These are phyloP conservation scores for Cochlearius cochlearius DNA, from an alignment of 2,113 vertebrate species.

Conservation along the genomic window DNA sequence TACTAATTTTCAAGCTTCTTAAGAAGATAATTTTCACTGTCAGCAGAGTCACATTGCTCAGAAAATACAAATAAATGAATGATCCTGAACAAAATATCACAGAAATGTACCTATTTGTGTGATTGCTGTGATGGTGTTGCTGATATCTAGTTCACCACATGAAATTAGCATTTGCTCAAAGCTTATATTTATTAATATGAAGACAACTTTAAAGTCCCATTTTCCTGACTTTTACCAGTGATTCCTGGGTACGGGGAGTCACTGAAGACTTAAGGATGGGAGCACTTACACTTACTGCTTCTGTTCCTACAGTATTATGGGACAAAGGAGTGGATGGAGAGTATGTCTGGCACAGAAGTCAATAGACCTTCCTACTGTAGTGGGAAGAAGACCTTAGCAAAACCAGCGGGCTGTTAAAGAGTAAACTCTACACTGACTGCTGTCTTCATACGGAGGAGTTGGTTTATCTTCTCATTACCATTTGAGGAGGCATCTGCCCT, in stretches of 20 bases:
- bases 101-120: not conserved
- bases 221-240: not conserved
- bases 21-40: not conserved
- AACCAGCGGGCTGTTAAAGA: not conserved
- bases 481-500: not conserved
- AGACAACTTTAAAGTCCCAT: not conserved
- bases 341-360: not conserved
- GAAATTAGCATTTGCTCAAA: not conserved
- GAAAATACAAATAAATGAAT: not conserved
- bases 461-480: not conserved
- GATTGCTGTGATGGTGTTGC: not conserved
- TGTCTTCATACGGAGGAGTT: not conserved
- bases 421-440: not conserved
- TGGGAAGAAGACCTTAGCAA: not conserved
- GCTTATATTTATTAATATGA: not conserved
- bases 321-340: not conserved
- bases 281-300: not conserved
- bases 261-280: not conserved
- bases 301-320: not conserved
- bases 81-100: not conserved
- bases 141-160: not conserved
- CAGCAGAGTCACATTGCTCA: not conserved
- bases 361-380: not conserved
- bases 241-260: not conserved
- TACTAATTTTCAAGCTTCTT: not conserved